Percentiles rank a stretch among this genome's conserved stretches.
Evolutionary conservation across 2,113 vertebrate species (phyloP).

Genomic region (Genyomyrus donnyi): DNA sequence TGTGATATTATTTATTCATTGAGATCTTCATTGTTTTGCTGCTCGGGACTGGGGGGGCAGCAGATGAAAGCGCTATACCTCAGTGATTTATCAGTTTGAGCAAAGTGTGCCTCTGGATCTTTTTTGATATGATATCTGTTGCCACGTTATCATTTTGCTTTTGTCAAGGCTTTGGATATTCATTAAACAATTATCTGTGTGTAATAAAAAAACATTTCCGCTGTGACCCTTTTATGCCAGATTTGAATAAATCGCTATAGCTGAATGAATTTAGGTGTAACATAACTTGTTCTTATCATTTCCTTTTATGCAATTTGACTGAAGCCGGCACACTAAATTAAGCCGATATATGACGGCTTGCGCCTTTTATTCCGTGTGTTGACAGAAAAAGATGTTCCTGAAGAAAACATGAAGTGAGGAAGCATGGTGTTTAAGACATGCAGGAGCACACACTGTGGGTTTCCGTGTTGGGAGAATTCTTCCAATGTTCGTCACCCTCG

Average conservation of each 20-base stretch:
- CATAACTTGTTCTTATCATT: background rate
- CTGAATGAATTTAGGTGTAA: background rate
- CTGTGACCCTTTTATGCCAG: background rate
- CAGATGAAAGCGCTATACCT: background rate
- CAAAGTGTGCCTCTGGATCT: background rate
- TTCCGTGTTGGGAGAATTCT: conserved; percentile 8
- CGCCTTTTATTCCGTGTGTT: background rate
- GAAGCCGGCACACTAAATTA: background rate
- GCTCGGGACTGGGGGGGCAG: conserved; percentile 5
- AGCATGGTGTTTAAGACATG: conserved; percentile 9
- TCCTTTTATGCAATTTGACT: background rate
- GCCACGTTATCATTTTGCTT: background rate
- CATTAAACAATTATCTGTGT: background rate
- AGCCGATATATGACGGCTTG: background rate
- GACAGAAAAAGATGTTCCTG: background rate
- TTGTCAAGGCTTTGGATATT: background rate
- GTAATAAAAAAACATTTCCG: background rate
- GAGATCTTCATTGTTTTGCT: conserved; percentile 20
- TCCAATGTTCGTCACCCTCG: conserved; percentile 20
- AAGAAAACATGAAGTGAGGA: background rate
- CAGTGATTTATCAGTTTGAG: background rate
- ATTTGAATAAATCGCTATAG: background rate
- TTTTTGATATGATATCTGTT: conserved; percentile 9
- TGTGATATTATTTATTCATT: conserved; percentile 17
- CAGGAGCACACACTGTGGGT: conserved; percentile 5